phyloP scores from a whole-genome alignment of 2,113 vertebrate species.

The Microtus richardsoni region DNA sequence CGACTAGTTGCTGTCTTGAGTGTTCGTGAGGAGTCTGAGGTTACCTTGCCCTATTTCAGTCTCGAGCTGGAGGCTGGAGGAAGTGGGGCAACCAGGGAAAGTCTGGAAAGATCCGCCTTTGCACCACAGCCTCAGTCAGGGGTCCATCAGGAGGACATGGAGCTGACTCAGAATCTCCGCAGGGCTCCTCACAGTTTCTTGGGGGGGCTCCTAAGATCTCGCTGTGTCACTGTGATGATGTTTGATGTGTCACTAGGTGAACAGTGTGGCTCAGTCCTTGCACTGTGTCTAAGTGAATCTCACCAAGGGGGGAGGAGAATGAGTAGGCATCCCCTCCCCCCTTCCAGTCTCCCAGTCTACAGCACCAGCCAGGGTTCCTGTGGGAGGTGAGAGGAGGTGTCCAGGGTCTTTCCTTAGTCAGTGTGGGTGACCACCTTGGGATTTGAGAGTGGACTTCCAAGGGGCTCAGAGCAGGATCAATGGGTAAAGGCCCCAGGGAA shows the following conservation, averaged over 20 bases:
- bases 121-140: not conserved
- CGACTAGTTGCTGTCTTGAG: constrained; percentile 41
- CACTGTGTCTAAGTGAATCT: not conserved
- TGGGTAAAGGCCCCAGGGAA: not conserved
- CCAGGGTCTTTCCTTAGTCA: not conserved
- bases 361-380: not conserved
- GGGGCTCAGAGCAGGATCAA: not conserved
- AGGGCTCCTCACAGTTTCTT: not conserved
- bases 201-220: not conserved
- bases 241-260: not conserved
- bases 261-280: not conserved
- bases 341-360: not conserved
- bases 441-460: not conserved
- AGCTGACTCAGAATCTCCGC: not conserved
- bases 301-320: too few species aligned
- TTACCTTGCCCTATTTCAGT: constrained; percentile 63
- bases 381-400: not conserved
- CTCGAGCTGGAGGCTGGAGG: constrained; percentile 66
- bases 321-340: not conserved
- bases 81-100: constrained; percentile 17
- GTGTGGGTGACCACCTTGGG: not conserved
- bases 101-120: constrained; percentile 35
- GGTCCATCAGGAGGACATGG: not conserved
- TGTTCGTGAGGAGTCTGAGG: not conserved
- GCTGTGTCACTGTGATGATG: not conserved